Conservation (phyloP, 2,888 invertebrate species). For the Zelleria hepariella region DNA sequence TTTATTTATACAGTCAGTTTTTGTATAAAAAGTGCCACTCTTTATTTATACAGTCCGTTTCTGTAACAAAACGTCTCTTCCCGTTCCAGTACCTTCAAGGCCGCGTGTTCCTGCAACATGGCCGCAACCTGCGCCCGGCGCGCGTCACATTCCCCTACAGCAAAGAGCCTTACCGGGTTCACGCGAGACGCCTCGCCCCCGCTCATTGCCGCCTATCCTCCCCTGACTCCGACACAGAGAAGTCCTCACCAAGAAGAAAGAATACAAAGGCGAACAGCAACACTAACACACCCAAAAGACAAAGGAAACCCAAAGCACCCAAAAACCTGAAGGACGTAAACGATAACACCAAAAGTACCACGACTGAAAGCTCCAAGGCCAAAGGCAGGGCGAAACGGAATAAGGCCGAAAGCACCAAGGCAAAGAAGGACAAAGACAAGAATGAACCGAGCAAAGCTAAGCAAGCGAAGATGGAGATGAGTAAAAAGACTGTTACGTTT, state of each 20-base stretch:
- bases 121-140: slow-evolving; percentile 77
- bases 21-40: no score
- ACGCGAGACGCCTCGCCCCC: slow-evolving; percentile 47
- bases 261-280: slow-evolving; percentile 15
- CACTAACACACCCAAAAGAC: slow-evolving; percentile 33
- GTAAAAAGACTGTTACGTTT: background rate
- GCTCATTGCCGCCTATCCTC: slow-evolving; percentile 39
- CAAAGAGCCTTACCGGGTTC: slow-evolving; percentile 58
- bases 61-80: background rate
- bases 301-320: slow-evolving; percentile 29
- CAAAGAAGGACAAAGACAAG: slow-evolving; percentile 22
- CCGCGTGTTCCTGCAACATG: slow-evolving; percentile 79
- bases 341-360: slow-evolving; percentile 44
- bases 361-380: slow-evolving; percentile 37
- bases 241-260: slow-evolving; percentile 14
- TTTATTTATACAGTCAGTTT: no score
- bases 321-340: slow-evolving; percentile 55
- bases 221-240: slow-evolving; percentile 49
- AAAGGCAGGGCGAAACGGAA: slow-evolving; percentile 11
- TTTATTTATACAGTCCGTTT: background rate
- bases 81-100: slow-evolving; percentile 81
- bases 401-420: background rate
- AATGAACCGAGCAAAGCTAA: slow-evolving; percentile 31
- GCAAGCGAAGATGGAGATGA: slow-evolving; percentile 33
- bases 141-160: slow-evolving; percentile 70